phyloP scores from a whole-genome alignment of 2,113 vertebrate genomes.

The Alouatta palliata region DNA sequence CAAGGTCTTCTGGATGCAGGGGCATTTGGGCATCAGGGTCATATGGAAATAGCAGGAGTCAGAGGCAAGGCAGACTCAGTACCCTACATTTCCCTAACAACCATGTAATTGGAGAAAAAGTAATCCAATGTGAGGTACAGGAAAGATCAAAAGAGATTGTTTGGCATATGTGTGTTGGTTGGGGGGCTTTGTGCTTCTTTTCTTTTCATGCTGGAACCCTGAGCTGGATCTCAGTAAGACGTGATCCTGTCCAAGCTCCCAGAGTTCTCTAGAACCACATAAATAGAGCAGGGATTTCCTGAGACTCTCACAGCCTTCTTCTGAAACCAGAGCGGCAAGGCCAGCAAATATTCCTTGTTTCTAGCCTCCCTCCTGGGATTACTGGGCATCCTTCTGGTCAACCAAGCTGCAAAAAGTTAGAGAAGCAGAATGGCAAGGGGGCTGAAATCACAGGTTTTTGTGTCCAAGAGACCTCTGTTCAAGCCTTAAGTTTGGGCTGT shows the following conservation, averaged over 20 bases:
- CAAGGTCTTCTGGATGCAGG: background rate
- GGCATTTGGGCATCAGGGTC: background rate
- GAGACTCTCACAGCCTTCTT: background rate
- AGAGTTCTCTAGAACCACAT: background rate
- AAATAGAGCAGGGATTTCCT: background rate
- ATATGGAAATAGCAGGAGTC: constrained; percentile 5
- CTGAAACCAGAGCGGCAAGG: background rate
- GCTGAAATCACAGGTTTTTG: background rate
- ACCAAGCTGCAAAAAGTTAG: background rate
- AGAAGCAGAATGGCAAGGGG: background rate
- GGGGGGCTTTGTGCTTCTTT: constrained; percentile 12
- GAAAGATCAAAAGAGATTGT: constrained; percentile 35
- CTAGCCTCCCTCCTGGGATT: background rate
- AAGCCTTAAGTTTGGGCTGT: background rate
- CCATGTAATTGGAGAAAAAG: constrained; percentile 58
- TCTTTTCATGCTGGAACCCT: background rate
- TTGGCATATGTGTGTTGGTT: background rate
- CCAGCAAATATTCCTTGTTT: background rate
- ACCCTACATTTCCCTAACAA: constrained; percentile 1
- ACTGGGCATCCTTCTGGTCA: background rate
- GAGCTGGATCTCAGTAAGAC: background rate
- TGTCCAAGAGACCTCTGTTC: background rate
- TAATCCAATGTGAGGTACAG: constrained; percentile 49
- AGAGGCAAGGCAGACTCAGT: constrained; percentile 14
- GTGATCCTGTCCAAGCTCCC: background rate